Percentiles rank a stretch among this genome's conserved stretches.
Evolutionary conservation across 2,888 invertebrate species (phyloP).

Genomic region (Oxystoma pomonae): DNA sequence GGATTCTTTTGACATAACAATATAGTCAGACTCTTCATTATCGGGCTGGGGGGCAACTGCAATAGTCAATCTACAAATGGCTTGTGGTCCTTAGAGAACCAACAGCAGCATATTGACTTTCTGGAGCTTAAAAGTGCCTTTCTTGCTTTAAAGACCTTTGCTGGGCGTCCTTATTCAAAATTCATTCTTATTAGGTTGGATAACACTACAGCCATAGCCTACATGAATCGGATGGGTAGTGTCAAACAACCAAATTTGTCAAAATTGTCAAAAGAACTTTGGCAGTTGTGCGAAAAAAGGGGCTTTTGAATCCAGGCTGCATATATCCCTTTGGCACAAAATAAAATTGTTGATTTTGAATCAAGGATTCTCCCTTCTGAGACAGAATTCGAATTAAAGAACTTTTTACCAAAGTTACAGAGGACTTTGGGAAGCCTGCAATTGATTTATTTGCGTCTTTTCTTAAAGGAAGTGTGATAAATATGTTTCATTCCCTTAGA

Average conservation of each 20-base stretch:
- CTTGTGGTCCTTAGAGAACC: not conserved
- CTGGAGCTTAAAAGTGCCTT: conserved; percentile 7
- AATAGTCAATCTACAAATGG: not conserved
- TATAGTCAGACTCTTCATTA: conserved; percentile 28
- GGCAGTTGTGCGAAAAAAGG: not conserved
- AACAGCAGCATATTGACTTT: not conserved
- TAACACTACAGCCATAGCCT: not conserved
- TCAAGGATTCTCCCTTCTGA: conserved; percentile 1
- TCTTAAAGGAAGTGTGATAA: not conserved
- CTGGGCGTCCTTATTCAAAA: not conserved
- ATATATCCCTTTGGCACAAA: not conserved
- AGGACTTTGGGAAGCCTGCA: not conserved
- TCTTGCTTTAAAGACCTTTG: conserved; percentile 8
- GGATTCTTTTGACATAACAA: conserved; percentile 17
- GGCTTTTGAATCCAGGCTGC: not conserved
- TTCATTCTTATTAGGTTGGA: conserved; percentile 11
- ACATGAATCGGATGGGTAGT: conserved; percentile 10
- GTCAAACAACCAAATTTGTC: not conserved
- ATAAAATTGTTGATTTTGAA: not conserved
- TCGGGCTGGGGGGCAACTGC: conserved; percentile 29
- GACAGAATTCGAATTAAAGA: not conserved
- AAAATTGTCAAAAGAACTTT: not conserved
- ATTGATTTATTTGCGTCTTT: not conserved
- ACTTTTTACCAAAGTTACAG: not conserved
- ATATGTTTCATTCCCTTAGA: conserved; percentile 1